A percentile compares a stretch with the other conserved stretches of the same genome.
These are phyloP conservation scores for Rhamphomyia laevipes DNA, from an alignment of 2,888 invertebrate genomes.

Conservation along the genomic window DNA sequence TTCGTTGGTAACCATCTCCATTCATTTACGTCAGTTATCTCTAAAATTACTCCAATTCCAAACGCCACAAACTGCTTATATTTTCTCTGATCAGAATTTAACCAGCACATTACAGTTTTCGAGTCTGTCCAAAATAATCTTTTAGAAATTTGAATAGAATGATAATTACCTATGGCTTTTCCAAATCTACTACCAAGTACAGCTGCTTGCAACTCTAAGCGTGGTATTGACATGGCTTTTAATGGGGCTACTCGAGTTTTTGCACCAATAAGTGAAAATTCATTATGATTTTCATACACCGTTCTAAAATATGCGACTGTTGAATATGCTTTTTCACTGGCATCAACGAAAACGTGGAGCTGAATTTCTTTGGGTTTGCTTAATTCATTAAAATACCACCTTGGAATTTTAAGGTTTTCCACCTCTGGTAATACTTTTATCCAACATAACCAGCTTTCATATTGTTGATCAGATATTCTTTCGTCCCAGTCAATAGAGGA, in stretches of 20 bases:
- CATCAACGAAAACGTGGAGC: constrained; percentile 16
- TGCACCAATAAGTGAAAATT: constrained; percentile 12
- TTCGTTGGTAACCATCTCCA: too few species aligned
- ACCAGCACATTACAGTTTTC: constrained; percentile 18
- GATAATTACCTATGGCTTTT: constrained; percentile 7
- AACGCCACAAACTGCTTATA: constrained; percentile 14
- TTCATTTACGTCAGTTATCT: too few species aligned
- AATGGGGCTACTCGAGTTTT: constrained; percentile 19
- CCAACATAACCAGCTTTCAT: constrained; percentile 16
- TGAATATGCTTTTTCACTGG: constrained; percentile 16
- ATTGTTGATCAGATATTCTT: constrained; percentile 12
- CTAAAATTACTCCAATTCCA: constrained; percentile 14
- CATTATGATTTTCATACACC: constrained; percentile 3
- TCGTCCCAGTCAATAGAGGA: constrained; percentile 7
- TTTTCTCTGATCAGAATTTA: constrained; percentile 17
- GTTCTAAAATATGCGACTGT: constrained; percentile 17
- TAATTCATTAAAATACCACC: constrained; percentile 10
- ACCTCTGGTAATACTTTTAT: constrained; percentile 12
- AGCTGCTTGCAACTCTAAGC: constrained; percentile 17
- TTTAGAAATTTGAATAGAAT: constrained; percentile 8
- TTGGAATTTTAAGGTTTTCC: constrained; percentile 14
- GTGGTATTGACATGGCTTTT: constrained; percentile 15
- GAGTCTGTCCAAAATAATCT: constrained; percentile 21
- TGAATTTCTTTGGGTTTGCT: not conserved
- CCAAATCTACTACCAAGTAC: constrained; percentile 14